Percentiles rank a stretch among this genome's conserved stretches.
phyloP scores from a whole-genome alignment of 2,113 vertebrate genomes.

The Panthera leo region DNA sequence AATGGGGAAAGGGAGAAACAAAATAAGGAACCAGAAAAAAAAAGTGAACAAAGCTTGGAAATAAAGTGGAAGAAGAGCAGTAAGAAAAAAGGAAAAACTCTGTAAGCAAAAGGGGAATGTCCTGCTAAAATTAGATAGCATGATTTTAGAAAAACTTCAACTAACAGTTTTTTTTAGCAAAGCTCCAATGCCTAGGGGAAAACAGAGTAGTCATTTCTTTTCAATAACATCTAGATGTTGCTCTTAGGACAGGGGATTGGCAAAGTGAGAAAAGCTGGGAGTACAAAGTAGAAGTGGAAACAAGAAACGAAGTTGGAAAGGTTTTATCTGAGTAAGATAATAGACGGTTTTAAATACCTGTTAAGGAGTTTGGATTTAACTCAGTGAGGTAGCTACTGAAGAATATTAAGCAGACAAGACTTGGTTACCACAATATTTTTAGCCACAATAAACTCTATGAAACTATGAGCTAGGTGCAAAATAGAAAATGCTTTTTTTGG shows the following conservation, averaged over 20 bases:
- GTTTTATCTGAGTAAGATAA: neutral
- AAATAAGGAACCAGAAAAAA: neutral
- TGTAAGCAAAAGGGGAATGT: constrained; percentile 4
- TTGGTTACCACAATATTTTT: neutral
- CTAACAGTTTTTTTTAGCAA: neutral
- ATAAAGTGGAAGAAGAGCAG: neutral
- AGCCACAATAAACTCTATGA: neutral
- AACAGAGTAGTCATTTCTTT: neutral
- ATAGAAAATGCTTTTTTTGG: neutral
- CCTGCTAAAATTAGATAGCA: neutral
- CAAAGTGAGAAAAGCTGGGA: neutral
- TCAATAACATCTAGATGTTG: neutral
- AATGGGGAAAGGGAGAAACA: neutral
- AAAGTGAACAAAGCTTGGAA: neutral
- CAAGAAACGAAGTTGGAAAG: neutral
- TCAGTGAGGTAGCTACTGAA: neutral
- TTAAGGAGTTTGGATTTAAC: neutral
- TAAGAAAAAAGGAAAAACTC: neutral
- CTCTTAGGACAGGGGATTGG: neutral
- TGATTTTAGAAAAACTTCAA: neutral
- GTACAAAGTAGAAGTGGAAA: neutral
- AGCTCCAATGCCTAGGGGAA: neutral
- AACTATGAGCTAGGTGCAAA: neutral
- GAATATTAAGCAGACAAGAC: neutral
- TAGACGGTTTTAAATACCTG: neutral